phyloP scores from a whole-genome alignment of 2,113 vertebrate genomes.

The Peromyscus polionotus region DNA sequence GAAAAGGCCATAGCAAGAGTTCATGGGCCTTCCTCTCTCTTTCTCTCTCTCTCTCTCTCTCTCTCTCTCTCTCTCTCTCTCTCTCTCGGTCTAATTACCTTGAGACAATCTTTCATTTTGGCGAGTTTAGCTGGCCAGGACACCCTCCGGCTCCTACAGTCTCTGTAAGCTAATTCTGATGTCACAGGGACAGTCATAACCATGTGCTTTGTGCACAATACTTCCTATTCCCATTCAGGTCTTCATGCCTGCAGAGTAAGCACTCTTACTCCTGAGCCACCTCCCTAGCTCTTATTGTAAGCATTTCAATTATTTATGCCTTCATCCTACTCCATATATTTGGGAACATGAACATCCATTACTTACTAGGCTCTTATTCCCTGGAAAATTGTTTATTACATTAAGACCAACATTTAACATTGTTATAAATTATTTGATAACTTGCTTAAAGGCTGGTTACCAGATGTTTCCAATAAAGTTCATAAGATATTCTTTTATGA shows the following conservation, averaged over 20 bases:
- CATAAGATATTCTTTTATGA: background rate
- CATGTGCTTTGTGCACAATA: background rate
- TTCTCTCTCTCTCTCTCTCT: too few species aligned
- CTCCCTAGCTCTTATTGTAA: background rate
- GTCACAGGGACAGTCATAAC: too few species aligned
- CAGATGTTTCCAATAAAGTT: background rate
- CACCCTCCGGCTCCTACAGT: too few species aligned
- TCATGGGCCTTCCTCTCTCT: background rate
- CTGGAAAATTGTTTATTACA: background rate
- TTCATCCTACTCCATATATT: background rate
- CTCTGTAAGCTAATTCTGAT: background rate
- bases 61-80: too few species aligned
- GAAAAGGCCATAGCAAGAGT: background rate
- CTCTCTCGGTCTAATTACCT: background rate
- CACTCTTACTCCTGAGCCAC: background rate
- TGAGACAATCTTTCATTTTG: background rate
- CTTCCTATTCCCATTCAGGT: background rate
- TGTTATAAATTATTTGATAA: background rate
- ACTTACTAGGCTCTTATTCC: background rate
- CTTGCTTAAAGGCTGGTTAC: background rate
- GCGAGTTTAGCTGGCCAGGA: rapidly evolving
- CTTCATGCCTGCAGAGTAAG: background rate
- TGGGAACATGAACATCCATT: too few species aligned
- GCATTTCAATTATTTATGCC: background rate
- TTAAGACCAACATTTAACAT: background rate